Evolutionary conservation across 2,888 invertebrate species (phyloP).

Genomic region (Norana najaformis): DNA sequence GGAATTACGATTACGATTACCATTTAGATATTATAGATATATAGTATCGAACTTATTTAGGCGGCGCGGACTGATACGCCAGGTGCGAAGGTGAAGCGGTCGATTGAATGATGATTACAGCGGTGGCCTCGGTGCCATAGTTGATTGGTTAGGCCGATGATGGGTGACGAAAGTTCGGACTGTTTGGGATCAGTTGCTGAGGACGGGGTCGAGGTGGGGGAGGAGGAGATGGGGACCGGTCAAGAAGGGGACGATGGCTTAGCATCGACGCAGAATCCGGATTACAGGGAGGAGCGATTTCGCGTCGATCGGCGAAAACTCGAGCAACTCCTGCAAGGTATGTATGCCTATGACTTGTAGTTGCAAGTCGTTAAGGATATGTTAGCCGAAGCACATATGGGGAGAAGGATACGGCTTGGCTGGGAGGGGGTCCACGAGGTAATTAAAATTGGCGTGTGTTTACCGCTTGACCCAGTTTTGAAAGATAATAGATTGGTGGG

Average conservation of each 20-base stretch:
- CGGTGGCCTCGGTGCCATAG: background rate
- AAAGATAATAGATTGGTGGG: background rate
- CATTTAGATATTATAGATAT: no score
- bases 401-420: background rate
- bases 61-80: background rate
- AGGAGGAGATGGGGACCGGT: background rate
- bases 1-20: no score
- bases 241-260: background rate
- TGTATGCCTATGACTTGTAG: conserved; percentile 6
- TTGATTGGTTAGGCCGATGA: background rate
- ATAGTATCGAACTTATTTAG: background rate
- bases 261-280: conserved; percentile 31
- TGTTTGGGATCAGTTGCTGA: background rate
- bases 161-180: conserved; percentile 16
- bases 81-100: conserved; percentile 15
- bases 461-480: background rate
- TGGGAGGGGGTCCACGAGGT: no score
- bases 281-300: conserved; percentile 69
- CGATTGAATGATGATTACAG: background rate
- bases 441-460: background rate
- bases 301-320: conserved; percentile 89
- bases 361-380: background rate
- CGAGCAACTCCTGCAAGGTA: conserved; percentile 88
- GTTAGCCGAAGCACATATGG: background rate
- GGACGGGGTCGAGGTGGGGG: background rate